A percentile compares a stretch with the other conserved stretches of the same genome.
Evolutionary conservation across 2,797 vertebrate species (phyloP).

Genomic region (Ctenopoma kingsleyae): DNA sequence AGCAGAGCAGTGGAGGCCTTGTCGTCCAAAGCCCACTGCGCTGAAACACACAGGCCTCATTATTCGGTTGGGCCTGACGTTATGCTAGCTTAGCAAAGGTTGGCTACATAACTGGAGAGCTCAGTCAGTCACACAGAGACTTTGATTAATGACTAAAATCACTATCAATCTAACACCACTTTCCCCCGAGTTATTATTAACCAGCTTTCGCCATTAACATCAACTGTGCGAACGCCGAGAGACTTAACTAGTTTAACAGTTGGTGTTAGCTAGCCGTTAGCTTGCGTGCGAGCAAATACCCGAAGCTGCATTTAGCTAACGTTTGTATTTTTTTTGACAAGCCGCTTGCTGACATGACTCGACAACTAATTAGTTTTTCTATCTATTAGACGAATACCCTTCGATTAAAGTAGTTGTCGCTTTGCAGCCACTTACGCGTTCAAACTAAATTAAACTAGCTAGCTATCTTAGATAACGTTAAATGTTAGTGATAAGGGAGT

Average conservation of each 20-base stretch:
- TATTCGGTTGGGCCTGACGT: slow-evolving; percentile 60
- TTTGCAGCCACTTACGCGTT: background rate
- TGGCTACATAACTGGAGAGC: slow-evolving; percentile 10
- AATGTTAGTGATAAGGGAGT: slow-evolving; percentile 65
- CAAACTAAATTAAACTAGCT: slow-evolving; percentile 11
- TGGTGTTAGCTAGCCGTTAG: slow-evolving; percentile 65
- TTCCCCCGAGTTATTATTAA: slow-evolving; percentile 15
- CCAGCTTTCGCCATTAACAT: slow-evolving; percentile 45
- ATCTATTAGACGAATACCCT: background rate
- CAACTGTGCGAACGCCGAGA: slow-evolving; percentile 56
- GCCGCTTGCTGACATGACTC: slow-evolving; percentile 41
- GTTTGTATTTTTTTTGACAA: slow-evolving; percentile 58
- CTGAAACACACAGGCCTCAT: slow-evolving; percentile 72
- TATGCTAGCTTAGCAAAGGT: slow-evolving; percentile 30
- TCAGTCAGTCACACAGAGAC: background rate
- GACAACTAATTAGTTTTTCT: slow-evolving; percentile 23
- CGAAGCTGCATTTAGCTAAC: slow-evolving; percentile 38
- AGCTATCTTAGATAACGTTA: slow-evolving; percentile 38
- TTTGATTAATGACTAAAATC: background rate
- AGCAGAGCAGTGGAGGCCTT: slow-evolving; percentile 71
- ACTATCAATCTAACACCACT: background rate
- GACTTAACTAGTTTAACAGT: slow-evolving; percentile 52
- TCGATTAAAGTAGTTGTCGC: background rate
- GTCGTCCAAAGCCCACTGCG: slow-evolving; percentile 67
- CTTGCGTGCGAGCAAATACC: slow-evolving; percentile 46